A percentile compares a stretch with the other conserved stretches of the same genome.
phyloP scores from a whole-genome alignment of 2,113 vertebrate genomes.

The Barnardius zonarius region DNA sequence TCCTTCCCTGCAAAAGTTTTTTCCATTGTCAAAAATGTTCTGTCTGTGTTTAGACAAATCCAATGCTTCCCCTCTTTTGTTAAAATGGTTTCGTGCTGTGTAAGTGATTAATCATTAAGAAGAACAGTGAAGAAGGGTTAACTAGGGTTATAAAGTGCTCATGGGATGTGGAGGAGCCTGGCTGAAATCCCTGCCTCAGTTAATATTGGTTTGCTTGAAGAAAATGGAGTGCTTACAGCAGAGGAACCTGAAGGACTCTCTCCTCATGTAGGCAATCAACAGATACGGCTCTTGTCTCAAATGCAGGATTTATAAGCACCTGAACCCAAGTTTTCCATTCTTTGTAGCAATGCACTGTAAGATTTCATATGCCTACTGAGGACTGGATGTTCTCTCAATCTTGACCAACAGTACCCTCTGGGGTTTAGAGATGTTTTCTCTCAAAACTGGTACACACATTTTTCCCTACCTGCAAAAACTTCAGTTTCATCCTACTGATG shows the following conservation, averaged over 20 bases:
- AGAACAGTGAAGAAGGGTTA: neutral
- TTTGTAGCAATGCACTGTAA: neutral
- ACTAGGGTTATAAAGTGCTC: neutral
- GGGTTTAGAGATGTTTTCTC: neutral
- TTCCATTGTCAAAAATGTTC: neutral
- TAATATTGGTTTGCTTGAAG: neutral
- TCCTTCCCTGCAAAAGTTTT: neutral
- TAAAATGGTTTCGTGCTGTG: neutral
- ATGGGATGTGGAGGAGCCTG: neutral
- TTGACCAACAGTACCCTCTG: neutral
- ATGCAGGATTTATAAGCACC: neutral
- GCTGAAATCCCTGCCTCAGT: neutral
- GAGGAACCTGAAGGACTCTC: neutral
- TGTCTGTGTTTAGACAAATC: neutral
- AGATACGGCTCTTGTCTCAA: neutral
- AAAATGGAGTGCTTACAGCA: neutral
- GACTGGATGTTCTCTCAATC: neutral
- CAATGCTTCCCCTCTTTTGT: neutral
- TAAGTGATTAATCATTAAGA: neutral
- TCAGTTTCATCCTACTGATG: neutral
- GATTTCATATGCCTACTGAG: neutral
- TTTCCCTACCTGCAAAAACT: neutral
- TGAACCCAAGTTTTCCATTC: neutral
- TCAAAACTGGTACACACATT: neutral
- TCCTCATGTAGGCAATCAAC: neutral